phyloP scores from a whole-genome alignment of 2,113 vertebrate genomes.

The Chelonoidis abingdonii region DNA sequence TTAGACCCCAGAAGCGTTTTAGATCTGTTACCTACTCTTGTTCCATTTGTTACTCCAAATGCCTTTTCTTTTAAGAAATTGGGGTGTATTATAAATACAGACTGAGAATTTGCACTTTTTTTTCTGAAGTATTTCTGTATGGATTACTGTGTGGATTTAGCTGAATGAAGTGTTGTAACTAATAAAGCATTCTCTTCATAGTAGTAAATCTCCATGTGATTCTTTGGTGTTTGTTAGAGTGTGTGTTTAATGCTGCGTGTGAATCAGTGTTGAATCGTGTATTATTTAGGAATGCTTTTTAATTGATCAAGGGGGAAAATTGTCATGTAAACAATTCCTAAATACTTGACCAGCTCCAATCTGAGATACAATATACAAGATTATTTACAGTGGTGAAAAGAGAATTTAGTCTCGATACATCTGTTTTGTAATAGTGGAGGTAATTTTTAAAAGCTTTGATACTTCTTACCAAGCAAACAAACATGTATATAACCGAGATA shows the following conservation, averaged over 20 bases:
- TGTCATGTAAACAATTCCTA: neutral
- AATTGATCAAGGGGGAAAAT: neutral
- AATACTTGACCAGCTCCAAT: neutral
- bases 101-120: conserved; percentile 79
- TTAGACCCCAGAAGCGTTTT: conserved; percentile 3
- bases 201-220: neutral
- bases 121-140: conserved; percentile 63
- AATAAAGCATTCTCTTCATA: conserved; percentile 79
- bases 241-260: neutral
- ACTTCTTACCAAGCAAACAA: neutral
- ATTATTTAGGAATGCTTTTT: neutral
- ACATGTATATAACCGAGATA: neutral
- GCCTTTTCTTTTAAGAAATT: conserved; percentile 31
- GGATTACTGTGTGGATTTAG: conserved; percentile 72
- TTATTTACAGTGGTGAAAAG: neutral
- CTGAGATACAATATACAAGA: neutral
- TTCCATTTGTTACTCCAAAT: neutral
- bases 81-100: conserved; percentile 41
- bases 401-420: neutral
- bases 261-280: neutral
- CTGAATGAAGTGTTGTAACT: conserved; percentile 70
- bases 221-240: neutral
- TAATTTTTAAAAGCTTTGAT: no score
- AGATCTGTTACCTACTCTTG: conserved; percentile 16
- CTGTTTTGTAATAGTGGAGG: no score